phyloP scores from a whole-genome alignment of 2,113 vertebrate species.

The Grantiella picta region DNA sequence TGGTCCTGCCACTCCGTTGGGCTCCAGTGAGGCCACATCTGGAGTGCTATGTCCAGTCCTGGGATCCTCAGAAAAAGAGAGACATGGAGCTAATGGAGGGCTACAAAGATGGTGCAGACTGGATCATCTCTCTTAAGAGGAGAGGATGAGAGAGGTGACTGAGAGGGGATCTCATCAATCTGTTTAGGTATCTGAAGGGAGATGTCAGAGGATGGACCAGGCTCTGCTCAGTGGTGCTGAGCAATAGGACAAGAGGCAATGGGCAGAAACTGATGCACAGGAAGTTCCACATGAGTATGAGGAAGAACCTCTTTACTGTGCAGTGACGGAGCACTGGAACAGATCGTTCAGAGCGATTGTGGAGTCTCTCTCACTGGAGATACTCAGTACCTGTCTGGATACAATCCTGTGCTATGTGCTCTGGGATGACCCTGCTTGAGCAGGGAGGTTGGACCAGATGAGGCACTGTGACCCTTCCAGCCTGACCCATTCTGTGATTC shows the following conservation, averaged over 20 bases:
- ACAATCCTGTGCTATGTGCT: neutral
- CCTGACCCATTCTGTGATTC: neutral
- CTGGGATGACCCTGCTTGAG: neutral
- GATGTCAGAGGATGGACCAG: too few relatives aligned
- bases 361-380: neutral
- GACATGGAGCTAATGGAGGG: neutral
- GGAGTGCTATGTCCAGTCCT: neutral
- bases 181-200: neutral
- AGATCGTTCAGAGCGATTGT: neutral
- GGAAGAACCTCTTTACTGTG: neutral
- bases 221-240: accelerated
- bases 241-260: neutral
- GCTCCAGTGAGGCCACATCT: neutral
- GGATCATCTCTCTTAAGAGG: neutral
- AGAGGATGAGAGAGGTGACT: neutral
- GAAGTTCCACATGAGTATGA: neutral
- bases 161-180: neutral
- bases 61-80: neutral
- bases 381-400: accelerated
- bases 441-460: neutral
- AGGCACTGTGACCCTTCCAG: neutral
- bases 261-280: neutral
- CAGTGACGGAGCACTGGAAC: neutral
- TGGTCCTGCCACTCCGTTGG: neutral
- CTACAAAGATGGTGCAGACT: neutral